phyloP scores from a whole-genome alignment of 2,888 invertebrate species.

The Noctua janthe region DNA sequence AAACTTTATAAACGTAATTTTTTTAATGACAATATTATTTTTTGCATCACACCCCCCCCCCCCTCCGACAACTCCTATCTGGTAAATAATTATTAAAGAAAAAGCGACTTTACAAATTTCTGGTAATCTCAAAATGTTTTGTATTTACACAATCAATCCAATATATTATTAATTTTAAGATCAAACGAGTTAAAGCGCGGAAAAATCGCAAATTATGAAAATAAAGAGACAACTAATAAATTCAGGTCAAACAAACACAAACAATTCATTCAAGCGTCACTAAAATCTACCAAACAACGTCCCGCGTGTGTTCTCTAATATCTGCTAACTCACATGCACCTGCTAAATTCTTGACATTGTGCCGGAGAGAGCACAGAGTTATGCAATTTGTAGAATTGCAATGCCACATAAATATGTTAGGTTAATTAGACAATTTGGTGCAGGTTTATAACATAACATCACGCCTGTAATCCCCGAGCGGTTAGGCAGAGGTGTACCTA shows the following conservation, averaged over 20 bases:
- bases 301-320: constrained; percentile 24
- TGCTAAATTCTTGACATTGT: constrained; percentile 70
- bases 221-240: not conserved
- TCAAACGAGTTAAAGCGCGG: not conserved
- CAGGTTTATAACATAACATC: not conserved
- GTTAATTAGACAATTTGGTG: not conserved
- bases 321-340: constrained; percentile 56
- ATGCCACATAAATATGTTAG: not conserved
- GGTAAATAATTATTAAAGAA: not conserved
- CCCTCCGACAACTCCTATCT: not conserved
- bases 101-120: not conserved
- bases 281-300: not conserved
- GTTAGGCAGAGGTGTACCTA: too few species aligned
- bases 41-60: too few species aligned
- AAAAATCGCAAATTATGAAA: not conserved
- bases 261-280: not conserved
- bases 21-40: not conserved
- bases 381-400: constrained; percentile 41
- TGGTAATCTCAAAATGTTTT: not conserved
- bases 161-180: too few species aligned
- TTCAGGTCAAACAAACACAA: not conserved
- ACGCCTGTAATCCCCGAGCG: too few species aligned
- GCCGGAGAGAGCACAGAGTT: constrained; percentile 63
- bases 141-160: not conserved
- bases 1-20: too few species aligned